Percentiles rank a stretch among this genome's conserved stretches.
phyloP scores from a whole-genome alignment of 37 sponge, comb jelly and placozoan species.

The Lycopodina hypogea region DNA sequence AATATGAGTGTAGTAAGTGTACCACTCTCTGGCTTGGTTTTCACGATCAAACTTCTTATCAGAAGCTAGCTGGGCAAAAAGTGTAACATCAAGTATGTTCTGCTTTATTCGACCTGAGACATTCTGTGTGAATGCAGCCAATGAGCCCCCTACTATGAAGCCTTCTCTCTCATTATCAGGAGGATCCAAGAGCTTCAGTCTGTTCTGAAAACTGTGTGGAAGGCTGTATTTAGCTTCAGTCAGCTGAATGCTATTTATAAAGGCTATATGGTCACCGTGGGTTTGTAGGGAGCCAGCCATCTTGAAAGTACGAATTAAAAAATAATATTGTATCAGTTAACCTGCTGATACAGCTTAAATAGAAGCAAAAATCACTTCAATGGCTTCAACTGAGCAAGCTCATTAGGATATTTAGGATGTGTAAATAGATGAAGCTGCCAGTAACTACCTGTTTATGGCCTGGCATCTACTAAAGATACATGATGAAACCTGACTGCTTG shows the following conservation, averaged over 20 bases:
- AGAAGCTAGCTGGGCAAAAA: slow-evolving; percentile 14
- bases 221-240: background rate
- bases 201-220: background rate
- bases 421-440: too few relatives aligned
- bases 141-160: background rate
- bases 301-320: too few relatives aligned
- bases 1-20: background rate
- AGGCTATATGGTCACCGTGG: background rate
- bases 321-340: too few relatives aligned
- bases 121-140: slow-evolving; percentile 4
- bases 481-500: too few relatives aligned
- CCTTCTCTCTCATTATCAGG: background rate
- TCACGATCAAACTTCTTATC: slow-evolving; percentile 5
- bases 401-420: too few relatives aligned
- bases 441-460: too few relatives aligned
- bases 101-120: background rate
- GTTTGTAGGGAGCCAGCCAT: too few relatives aligned
- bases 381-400: too few relatives aligned
- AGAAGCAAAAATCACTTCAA: too few relatives aligned
- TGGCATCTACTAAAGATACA: too few relatives aligned
- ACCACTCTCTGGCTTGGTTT: background rate
- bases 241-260: background rate
- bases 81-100: slow-evolving; percentile 4
- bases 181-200: background rate
- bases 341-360: too few relatives aligned